phyloP scores from a whole-genome alignment of 1,140 invertebrate species.

The Penaeus vannamei region DNA sequence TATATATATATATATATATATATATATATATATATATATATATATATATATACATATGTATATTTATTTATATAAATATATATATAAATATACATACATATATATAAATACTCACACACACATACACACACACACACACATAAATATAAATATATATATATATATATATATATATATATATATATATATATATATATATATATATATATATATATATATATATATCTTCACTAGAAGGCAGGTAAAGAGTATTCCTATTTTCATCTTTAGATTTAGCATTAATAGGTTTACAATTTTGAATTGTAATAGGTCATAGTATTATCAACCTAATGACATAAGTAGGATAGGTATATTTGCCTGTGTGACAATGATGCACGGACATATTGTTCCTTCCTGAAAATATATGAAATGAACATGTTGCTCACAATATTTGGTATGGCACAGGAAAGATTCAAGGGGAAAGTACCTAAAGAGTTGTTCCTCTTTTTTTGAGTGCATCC shows the following conservation, averaged over 20 bases:
- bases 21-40: conserved; percentile 31
- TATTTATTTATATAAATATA: conserved; percentile 32
- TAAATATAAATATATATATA: conserved; percentile 35
- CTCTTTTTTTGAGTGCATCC: too few relatives aligned
- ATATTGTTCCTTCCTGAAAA: too few relatives aligned
- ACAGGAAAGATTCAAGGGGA: too few relatives aligned
- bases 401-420: too few relatives aligned
- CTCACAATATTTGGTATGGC: too few relatives aligned
- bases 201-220: conserved; percentile 40
- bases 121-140: conserved; percentile 12
- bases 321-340: background rate
- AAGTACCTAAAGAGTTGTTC: too few relatives aligned
- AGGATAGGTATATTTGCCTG: too few relatives aligned
- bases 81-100: conserved; percentile 34
- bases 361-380: too few relatives aligned
- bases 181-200: conserved; percentile 40
- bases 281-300: too few relatives aligned
- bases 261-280: too few relatives aligned
- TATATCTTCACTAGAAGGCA: background rate
- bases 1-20: conserved; percentile 6
- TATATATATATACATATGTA: conserved; percentile 36
- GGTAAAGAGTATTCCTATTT: too few relatives aligned
- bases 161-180: conserved; percentile 40
- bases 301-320: too few relatives aligned
- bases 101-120: conserved; percentile 15